Conservation (phyloP, 2,113 vertebrate genomes). For the Tychaedon coryphoeus region DNA sequence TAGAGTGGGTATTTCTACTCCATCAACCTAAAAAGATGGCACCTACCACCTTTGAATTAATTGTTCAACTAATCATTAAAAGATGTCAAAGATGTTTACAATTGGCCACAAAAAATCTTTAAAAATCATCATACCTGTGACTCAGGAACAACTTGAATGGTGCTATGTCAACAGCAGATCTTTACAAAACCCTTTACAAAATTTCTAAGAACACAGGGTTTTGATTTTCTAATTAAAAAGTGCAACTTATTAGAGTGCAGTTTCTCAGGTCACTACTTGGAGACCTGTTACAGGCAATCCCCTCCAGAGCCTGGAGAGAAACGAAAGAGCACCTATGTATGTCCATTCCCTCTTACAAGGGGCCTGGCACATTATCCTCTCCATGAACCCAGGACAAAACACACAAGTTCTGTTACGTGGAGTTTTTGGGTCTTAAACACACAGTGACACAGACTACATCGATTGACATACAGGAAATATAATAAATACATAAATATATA, state of each 20-base stretch:
- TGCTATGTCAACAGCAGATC: too few species aligned
- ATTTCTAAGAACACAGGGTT: not conserved
- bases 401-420: accelerated
- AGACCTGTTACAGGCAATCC: not conserved
- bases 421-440: not conserved
- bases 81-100: too few species aligned
- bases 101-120: too few species aligned
- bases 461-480: not conserved
- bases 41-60: too few species aligned
- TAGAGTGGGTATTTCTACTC: too few species aligned
- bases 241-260: not conserved
- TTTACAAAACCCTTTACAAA: too few species aligned
- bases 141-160: too few species aligned
- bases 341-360: not conserved
- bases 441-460: not conserved
- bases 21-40: too few species aligned
- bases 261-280: not conserved
- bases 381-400: not conserved
- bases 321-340: accelerated
- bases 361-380: not conserved
- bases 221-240: not conserved
- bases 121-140: too few species aligned
- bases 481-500: not conserved
- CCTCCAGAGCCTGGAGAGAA: not conserved
- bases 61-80: too few species aligned